These are phyloP conservation scores for Himantopus leucocephalus DNA, from an alignment of 2,113 vertebrate species.

Conservation along the genomic window DNA sequence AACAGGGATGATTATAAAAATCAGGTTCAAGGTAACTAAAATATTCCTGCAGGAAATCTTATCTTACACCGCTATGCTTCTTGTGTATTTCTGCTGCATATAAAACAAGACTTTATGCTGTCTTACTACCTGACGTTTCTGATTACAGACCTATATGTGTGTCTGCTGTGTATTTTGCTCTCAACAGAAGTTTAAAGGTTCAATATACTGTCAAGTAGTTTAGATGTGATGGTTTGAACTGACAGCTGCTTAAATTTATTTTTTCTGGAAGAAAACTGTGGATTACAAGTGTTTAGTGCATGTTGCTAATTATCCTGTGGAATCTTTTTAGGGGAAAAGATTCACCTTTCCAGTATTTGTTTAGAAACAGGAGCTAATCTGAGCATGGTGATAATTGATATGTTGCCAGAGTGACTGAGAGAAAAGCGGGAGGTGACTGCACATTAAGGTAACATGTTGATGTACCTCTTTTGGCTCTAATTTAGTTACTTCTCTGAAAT, in stretches of 20 bases:
- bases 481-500: background rate
- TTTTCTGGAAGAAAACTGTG: background rate
- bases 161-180: background rate
- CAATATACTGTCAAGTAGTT: background rate
- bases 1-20: background rate
- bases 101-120: background rate
- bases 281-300: background rate
- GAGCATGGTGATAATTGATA: background rate
- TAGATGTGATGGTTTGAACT: background rate
- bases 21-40: background rate
- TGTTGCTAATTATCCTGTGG: background rate
- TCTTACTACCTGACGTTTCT: background rate
- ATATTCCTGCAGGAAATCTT: background rate
- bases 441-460: background rate
- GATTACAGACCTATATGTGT: background rate
- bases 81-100: background rate
- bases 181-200: background rate
- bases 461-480: background rate
- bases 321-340: background rate
- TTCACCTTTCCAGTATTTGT: background rate
- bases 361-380: background rate
- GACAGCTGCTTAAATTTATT: background rate
- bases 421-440: background rate
- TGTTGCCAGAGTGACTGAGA: background rate
- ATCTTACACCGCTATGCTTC: accelerated